Evolutionary conservation across 1,140 invertebrate species (phyloP).

Genomic region (Drosophila pandora): DNA sequence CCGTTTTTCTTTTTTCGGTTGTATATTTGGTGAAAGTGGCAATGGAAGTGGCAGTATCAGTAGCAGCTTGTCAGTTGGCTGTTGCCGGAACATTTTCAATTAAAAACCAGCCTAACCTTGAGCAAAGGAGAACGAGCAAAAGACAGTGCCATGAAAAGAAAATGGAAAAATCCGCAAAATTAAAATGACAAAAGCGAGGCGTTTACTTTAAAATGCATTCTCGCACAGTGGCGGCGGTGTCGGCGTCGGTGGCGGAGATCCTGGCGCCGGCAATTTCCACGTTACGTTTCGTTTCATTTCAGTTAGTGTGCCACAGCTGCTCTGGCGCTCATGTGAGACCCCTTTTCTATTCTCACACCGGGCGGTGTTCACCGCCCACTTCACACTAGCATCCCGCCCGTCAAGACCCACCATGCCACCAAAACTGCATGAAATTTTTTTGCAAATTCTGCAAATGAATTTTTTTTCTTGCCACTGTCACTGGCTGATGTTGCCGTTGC

Average conservation of each 20-base stretch:
- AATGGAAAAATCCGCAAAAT: constrained; percentile 78
- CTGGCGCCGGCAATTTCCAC: constrained; percentile 57
- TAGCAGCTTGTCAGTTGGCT: constrained; percentile 50
- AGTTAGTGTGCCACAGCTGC: constrained; percentile 71
- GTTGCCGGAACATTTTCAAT: constrained; percentile 74
- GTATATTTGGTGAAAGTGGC: constrained; percentile 16
- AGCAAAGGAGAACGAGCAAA: constrained; percentile 8
- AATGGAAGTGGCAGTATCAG: constrained; percentile 29
- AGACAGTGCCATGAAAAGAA: constrained; percentile 50
- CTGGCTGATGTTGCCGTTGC: constrained; percentile 46
- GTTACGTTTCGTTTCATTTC: constrained; percentile 78
- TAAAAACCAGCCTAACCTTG: constrained; percentile 76
- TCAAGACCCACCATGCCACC: too few species aligned
- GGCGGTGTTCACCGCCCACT: background rate
- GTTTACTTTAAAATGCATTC: constrained; percentile 80
- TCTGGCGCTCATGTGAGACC: constrained; percentile 20
- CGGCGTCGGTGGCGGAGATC: background rate
- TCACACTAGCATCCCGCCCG: constrained; percentile 1
- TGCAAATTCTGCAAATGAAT: constrained; percentile 80
- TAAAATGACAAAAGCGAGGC: constrained; percentile 79
- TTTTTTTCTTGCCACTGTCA: constrained; percentile 58
- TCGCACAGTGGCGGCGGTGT: constrained; percentile 16
- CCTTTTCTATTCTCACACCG: constrained; percentile 14
- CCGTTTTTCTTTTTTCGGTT: background rate
- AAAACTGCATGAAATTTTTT: constrained; percentile 58